Percentiles rank a stretch among this genome's conserved stretches.
Evolutionary conservation across 1,140 invertebrate species (phyloP).

Genomic region (Lasaia peninsularis): DNA sequence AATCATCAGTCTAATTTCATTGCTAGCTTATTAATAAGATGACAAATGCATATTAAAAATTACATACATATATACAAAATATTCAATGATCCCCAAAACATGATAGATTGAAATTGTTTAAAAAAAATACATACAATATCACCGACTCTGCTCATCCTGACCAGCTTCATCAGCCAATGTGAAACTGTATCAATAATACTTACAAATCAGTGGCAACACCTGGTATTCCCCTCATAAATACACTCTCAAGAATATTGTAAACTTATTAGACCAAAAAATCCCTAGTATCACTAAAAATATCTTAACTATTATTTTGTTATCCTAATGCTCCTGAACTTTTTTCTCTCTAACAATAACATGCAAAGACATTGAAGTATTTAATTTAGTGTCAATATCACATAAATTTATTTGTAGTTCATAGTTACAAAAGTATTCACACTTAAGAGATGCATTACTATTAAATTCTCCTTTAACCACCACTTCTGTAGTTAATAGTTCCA

Average conservation of each 20-base stretch:
- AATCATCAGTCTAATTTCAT: slow-evolving; percentile 4
- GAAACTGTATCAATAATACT: slow-evolving; percentile 52
- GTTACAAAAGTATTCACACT: too few relatives aligned
- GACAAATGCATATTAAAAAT: background rate
- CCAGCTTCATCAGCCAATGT: slow-evolving; percentile 43
- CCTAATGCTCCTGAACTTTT: background rate
- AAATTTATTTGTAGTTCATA: too few relatives aligned
- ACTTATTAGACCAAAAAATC: background rate
- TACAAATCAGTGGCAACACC: slow-evolving; percentile 62
- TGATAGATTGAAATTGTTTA: slow-evolving; percentile 42
- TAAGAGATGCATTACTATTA: too few relatives aligned
- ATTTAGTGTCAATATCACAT: background rate
- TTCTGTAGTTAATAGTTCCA: too few relatives aligned
- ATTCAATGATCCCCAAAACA: slow-evolving; percentile 27
- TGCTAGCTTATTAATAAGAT: background rate
- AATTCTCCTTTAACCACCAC: too few relatives aligned
- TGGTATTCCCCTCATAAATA: slow-evolving; percentile 32
- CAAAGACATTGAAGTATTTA: background rate
- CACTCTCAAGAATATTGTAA: background rate
- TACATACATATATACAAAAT: slow-evolving; percentile 25
- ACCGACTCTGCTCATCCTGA: slow-evolving; percentile 61
- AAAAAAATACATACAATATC: slow-evolving; percentile 71
- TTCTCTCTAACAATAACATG: background rate
- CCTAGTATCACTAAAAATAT: slow-evolving; percentile 1
- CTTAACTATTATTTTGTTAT: background rate